Percentiles rank a stretch among this genome's conserved stretches.
Conservation (phyloP, 2,888 invertebrate species). For the Parnassius apollo region DNA sequence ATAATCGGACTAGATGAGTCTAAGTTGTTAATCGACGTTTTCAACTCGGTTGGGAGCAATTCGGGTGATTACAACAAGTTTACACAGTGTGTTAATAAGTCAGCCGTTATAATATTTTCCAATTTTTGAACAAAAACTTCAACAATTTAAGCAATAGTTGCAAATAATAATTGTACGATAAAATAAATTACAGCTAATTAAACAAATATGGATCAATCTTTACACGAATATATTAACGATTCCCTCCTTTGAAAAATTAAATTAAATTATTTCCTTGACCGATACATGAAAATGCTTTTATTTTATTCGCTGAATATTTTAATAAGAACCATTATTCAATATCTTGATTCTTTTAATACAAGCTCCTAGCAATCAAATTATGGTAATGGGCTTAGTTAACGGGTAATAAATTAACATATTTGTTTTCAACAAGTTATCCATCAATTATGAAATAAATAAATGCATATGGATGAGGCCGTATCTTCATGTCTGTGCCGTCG, state of each 20-base stretch:
- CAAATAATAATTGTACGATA: too few relatives aligned
- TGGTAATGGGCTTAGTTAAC: constrained; percentile 64
- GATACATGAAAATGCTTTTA: constrained; percentile 27
- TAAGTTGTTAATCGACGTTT: too few relatives aligned
- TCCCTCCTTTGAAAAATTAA: constrained; percentile 3
- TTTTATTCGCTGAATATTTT: constrained; percentile 27
- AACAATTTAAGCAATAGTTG: too few relatives aligned
- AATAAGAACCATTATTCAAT: constrained; percentile 52
- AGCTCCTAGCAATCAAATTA: constrained; percentile 67
- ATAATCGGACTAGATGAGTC: too few relatives aligned
- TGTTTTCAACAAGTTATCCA: constrained; percentile 61
- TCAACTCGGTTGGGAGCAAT: too few relatives aligned
- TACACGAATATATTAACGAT: neutral
- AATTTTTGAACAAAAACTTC: too few relatives aligned
- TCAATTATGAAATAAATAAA: constrained; percentile 41
- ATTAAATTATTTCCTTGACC: constrained; percentile 27
- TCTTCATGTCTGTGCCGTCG: too few relatives aligned
- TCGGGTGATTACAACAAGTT: too few relatives aligned
- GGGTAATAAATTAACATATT: constrained; percentile 71
- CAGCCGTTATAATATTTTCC: too few relatives aligned
- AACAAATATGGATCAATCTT: too few relatives aligned
- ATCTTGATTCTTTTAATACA: constrained; percentile 65
- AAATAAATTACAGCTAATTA: too few relatives aligned
- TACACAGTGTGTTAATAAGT: too few relatives aligned
- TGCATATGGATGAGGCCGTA: constrained; percentile 54